Base-by-base conservation (phyloP, 2,888 invertebrate species). In the Agapetus fuscipes region DNA sequence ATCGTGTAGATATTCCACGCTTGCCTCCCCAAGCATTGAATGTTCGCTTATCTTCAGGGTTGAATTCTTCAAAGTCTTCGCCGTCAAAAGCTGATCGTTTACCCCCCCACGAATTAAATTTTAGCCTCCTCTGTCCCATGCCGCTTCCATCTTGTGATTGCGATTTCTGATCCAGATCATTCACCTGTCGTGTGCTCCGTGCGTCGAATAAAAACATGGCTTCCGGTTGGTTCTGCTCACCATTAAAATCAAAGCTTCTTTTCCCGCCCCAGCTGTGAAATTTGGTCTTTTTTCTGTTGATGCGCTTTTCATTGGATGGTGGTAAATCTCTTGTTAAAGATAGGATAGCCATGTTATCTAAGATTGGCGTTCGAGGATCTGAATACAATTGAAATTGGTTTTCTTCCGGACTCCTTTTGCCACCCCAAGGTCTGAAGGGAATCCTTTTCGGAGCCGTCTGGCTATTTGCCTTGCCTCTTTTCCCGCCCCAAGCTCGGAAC, bases 181-280 rank as follows among this genome's bases (percentile, higher is more conserved):
- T n/a, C n/a, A n/a, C n/a, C n/a, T n/a, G n/a, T n/a, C n/a, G n/a
- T n/a, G n/a, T n/a, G n/a, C n/a, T n/a, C n/a, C n/a, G n/a, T n/a
- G n/a, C n/a, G n/a, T n/a, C n/a, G n/a, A n/a, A n/a, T n/a, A n/a
- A n/a, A n/a, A n/a, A n/a, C n/a, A n/a, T n/a, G n/a, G n/a, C n/a
- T n/a, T n/a, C n/a, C n/a, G n/a, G n/a, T n/a, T n/a, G n/a, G n/a
- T n/a, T n/a, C n/a, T n/a, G n/a, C n/a, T n/a, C n/a, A n/a, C n/a
- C n/a, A n/a, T n/a, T n/a, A n/a, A n/a, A 10, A n/a, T 36, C 13
- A 2, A 36, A 7, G 17, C 20, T 39, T 6, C 28, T 15, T 14
- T 40, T 40, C 3, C 35, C 44, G 10, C 40, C 44, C 44, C 44
- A 44, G 25, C 37, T 44, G 34, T 40, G 17, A 17, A 37, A 43